These are phyloP conservation scores for Pachliopta kotzebuea DNA, from an alignment of 2,888 invertebrate genomes.

Conservation along the genomic window DNA sequence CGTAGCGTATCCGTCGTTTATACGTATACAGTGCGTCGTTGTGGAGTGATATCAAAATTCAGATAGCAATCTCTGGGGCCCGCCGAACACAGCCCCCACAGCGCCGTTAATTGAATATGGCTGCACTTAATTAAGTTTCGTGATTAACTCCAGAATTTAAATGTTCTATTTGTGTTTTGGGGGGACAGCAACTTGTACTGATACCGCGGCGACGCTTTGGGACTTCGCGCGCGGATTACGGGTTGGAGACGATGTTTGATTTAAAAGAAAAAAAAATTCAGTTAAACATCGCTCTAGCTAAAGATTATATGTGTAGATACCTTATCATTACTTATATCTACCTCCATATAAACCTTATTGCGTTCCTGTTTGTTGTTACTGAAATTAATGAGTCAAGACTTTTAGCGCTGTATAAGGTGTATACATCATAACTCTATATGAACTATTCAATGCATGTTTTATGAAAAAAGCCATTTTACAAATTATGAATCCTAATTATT, in stretches of 20 bases:
- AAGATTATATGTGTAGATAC: no score
- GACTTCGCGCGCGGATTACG: neutral
- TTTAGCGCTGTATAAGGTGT: no score
- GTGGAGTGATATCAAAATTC: constrained; percentile 12
- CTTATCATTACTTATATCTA: no score
- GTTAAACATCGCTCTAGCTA: no score
- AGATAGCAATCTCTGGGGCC: neutral
- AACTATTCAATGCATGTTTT: no score
- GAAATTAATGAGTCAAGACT: no score
- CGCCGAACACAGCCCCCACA: neutral
- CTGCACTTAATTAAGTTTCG: constrained; percentile 24
- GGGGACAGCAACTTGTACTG: constrained; percentile 12
- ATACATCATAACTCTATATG: no score
- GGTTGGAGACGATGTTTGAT: neutral
- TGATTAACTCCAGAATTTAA: constrained; percentile 26
- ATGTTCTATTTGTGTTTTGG: constrained; percentile 22
- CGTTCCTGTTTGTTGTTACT: no score
- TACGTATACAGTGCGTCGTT: neutral
- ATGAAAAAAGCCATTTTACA: no score
- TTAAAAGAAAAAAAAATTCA: neutral
- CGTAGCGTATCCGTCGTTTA: no score
- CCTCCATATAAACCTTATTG: no score
- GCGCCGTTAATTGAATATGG: constrained; percentile 23
- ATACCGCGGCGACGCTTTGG: neutral
- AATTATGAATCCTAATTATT: no score